Percentiles rank a stretch among this genome's conserved stretches.
Conservation (phyloP, 1,140 invertebrate species). For the Scaptodrosophila lebanonensis region DNA sequence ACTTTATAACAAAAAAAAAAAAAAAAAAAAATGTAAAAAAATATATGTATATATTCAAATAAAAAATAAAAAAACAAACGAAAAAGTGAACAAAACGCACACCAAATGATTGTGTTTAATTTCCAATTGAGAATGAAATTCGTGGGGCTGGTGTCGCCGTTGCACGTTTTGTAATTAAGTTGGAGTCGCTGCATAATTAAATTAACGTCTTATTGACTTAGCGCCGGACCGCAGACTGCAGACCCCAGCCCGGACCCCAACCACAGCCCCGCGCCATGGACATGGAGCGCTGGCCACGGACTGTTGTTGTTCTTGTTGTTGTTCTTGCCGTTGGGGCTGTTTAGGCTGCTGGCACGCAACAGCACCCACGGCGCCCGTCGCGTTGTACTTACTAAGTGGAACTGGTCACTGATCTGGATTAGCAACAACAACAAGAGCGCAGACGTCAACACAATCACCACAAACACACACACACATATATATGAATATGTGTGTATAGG, state of each 20-base stretch:
- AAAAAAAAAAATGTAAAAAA: not conserved
- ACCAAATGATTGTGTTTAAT: slow-evolving; percentile 55
- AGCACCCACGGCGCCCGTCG: slow-evolving; percentile 16
- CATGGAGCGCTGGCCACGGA: too few relatives aligned
- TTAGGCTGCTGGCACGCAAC: too few relatives aligned
- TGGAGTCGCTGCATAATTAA: slow-evolving; percentile 72
- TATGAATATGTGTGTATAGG: not conserved
- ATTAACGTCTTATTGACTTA: slow-evolving; percentile 63
- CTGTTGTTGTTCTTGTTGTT: too few relatives aligned
- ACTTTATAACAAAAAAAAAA: slow-evolving; percentile 3
- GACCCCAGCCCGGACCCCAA: too few relatives aligned
- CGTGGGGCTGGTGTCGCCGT: not conserved
- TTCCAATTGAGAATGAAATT: slow-evolving; percentile 50
- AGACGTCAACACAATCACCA: slow-evolving; percentile 72
- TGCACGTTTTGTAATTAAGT: slow-evolving; percentile 56
- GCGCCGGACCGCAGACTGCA: slow-evolving; percentile 2
- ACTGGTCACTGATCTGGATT: slow-evolving; percentile 74
- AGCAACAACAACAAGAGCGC: slow-evolving; percentile 57
- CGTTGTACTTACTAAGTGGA: slow-evolving; percentile 70
- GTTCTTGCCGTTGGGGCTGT: too few relatives aligned
- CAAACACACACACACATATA: slow-evolving; percentile 31
- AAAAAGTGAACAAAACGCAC: slow-evolving; percentile 9
- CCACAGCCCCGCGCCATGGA: too few relatives aligned
- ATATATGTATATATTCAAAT: slow-evolving; percentile 4
- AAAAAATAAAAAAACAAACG: slow-evolving; percentile 2